Percentiles rank a stretch among this genome's conserved stretches.
Conservation (phyloP, 2,113 vertebrate species). For the Acanthisitta chloris region DNA sequence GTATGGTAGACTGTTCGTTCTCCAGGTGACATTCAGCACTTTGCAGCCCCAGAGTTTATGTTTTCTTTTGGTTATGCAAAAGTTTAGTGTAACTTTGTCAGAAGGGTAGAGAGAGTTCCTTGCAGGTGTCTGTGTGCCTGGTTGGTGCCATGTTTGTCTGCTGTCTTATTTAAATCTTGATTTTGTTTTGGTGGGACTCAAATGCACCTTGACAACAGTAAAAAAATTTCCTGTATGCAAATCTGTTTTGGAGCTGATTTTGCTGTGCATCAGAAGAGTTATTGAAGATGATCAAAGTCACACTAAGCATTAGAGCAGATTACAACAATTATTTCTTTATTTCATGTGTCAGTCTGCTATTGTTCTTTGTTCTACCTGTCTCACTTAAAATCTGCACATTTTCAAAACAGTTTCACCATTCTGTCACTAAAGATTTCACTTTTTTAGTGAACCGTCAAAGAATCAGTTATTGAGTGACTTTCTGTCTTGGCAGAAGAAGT, state of each 20-base stretch:
- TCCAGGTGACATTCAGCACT: background rate
- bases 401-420: constrained; percentile 30
- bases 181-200: background rate
- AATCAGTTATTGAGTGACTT: constrained; percentile 47
- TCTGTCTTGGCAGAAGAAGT: constrained; percentile 12
- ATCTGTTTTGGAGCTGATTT: background rate
- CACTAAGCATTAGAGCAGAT: background rate
- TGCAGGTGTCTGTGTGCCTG: background rate
- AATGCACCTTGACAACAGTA: background rate
- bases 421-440: constrained; percentile 6
- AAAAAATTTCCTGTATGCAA: background rate
- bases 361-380: background rate
- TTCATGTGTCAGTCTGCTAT: background rate
- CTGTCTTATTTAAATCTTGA: background rate
- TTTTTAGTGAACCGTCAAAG: constrained; percentile 3
- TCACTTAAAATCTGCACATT: constrained; percentile 10
- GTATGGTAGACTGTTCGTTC: background rate
- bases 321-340: background rate
- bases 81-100: background rate
- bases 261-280: background rate
- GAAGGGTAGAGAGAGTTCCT: background rate
- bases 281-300: background rate
- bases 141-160: background rate
- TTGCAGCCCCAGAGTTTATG: rapidly evolving
- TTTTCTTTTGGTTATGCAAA: background rate